phyloP scores from a whole-genome alignment of 2,888 invertebrate genomes.

The Harpalus rufipes region DNA sequence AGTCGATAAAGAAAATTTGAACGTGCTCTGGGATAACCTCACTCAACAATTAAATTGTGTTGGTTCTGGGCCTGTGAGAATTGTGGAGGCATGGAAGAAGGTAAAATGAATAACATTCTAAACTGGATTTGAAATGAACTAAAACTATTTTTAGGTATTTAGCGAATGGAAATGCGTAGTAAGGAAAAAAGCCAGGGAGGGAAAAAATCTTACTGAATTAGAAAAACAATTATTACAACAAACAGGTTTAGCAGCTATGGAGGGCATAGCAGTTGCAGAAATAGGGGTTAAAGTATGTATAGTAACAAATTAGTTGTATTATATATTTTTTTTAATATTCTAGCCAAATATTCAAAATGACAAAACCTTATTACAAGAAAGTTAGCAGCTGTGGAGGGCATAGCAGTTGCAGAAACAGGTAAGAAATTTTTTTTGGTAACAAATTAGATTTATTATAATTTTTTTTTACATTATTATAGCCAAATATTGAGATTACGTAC shows the following conservation, averaged over 20 bases:
- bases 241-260: too few relatives aligned
- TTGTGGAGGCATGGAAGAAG: background rate
- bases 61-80: background rate
- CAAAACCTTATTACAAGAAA: background rate
- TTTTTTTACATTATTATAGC: background rate
- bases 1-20: background rate
- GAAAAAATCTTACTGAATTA: too few relatives aligned
- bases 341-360: background rate
- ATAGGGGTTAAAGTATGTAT: too few relatives aligned
- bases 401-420: background rate
- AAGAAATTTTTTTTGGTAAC: background rate
- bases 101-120: background rate
- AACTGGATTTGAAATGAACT: background rate
- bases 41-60: conserved; percentile 4
- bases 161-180: too few relatives aligned
- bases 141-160: conserved; percentile 8
- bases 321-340: background rate
- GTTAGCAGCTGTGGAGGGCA: background rate
- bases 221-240: too few relatives aligned
- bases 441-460: background rate
- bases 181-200: too few relatives aligned
- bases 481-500: background rate
- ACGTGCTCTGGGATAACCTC: background rate
- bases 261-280: too few relatives aligned
- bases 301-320: too few relatives aligned